Percentiles rank a stretch among this genome's conserved stretches.
Evolutionary conservation across 2,113 vertebrate genomes (phyloP).

Genomic region (Ptychochromis oligacanthus): DNA sequence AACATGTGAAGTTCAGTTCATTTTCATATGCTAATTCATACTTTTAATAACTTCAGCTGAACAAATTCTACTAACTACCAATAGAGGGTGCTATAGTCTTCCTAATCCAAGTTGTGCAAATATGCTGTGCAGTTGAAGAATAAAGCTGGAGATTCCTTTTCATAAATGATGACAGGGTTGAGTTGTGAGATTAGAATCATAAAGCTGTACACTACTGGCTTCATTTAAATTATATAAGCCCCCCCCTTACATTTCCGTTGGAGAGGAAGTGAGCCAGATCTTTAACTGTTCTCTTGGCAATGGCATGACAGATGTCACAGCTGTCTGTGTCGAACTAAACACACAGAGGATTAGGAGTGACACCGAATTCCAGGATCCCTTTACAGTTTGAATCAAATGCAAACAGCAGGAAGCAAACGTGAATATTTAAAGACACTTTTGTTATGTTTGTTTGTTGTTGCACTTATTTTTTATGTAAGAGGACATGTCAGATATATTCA

Average conservation of each 20-base stretch:
- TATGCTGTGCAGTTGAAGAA: not conserved
- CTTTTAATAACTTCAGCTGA: not conserved
- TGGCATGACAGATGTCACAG: not conserved
- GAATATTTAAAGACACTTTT: conserved; percentile 1
- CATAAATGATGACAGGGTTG: conserved; percentile 48
- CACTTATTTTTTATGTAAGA: not conserved
- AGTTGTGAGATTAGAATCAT: not conserved
- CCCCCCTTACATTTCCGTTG: not conserved
- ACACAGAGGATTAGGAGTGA: not conserved
- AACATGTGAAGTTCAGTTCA: not conserved
- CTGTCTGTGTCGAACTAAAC: not conserved
- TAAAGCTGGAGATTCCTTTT: conserved; percentile 11
- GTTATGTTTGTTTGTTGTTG: conserved; percentile 2
- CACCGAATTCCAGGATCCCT: not conserved
- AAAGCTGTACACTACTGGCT: conserved; percentile 44
- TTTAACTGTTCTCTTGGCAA: not conserved
- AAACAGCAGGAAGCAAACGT: not conserved
- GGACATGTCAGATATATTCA: not conserved
- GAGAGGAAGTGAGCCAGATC: not conserved
- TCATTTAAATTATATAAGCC: conserved; percentile 11
- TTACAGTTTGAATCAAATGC: not conserved
- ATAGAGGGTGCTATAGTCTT: conserved; percentile 32
- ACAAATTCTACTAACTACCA: not conserved
- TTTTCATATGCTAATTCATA: not conserved
- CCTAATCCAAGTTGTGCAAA: not conserved